Base-by-base conservation (phyloP, 2,113 vertebrate species). In the Megaceryle maxima region DNA sequence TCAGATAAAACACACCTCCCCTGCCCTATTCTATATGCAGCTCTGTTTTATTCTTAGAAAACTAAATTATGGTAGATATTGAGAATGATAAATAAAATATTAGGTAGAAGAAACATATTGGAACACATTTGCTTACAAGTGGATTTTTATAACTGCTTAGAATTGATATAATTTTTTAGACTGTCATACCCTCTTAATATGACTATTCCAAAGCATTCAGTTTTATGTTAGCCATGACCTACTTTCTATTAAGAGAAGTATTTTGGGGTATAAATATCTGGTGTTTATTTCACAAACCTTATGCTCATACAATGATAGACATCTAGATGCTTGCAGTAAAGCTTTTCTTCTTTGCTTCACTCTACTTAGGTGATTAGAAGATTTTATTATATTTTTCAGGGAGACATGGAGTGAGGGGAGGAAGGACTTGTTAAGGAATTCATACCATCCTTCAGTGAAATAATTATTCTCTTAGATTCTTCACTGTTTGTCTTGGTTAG, bases 171-270 rank as follows among this genome's bases (percentile, higher is more conserved):
- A 80, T 94, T 88, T 75, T 63, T 70, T 63, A 63, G 22, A n/a
- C 63, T 80, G 80, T 80, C 90, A 87, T 43, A 81, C 29, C 26
- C 29, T 80, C 43, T 93, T 80, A 83, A 78, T 92, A 74, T 70
- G 4, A 77, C 93, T 96, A 83, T 92, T 93, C 57, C 83, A 64
- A 92, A 72, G 51, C 39, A 56, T 60, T 78, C 22, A 44, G 21
- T 96, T 79, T 80, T 74, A 92, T 4, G 3, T 72, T 92, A 90
- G 26, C 63, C 37, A n/a, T 93, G 83, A 88, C 90, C 92, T 93
- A 77, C 46, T 94, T 96, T 94, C 76, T 90, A 33, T 68, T 88
- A 70, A 90, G 59, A 87, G 77, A 39, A 83, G 29, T 72, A 68
- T 62, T 91, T 78, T 55, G 20, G 5, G 4, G 7, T 90, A 72